Evolutionary conservation across 2,113 vertebrate species (phyloP).

Genomic region (Microcebus murinus): DNA sequence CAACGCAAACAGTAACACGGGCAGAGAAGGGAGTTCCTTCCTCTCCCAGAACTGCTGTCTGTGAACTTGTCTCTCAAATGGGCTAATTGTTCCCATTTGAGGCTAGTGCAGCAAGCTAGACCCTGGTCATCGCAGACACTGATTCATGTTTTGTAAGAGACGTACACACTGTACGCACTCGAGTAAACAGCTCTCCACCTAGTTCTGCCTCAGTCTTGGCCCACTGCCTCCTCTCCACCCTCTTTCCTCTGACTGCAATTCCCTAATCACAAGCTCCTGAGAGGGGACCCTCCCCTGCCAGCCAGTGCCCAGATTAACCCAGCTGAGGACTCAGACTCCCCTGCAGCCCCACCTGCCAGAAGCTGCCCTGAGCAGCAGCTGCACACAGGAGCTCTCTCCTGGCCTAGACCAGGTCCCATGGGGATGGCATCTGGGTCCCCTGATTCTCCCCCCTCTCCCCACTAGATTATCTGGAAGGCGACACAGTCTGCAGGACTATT

Average conservation of each 20-base stretch:
- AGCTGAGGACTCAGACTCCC: neutral
- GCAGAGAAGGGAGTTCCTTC: neutral
- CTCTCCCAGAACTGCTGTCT: neutral
- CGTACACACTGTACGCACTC: neutral
- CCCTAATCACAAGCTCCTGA: neutral
- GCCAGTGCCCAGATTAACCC: neutral
- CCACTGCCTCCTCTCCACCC: neutral
- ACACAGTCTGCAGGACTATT: neutral
- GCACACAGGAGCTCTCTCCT: neutral
- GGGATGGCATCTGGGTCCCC: neutral
- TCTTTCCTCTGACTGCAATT: neutral
- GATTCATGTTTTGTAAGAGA: slow-evolving; percentile 6
- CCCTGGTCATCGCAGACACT: neutral
- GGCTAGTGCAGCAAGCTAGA: neutral
- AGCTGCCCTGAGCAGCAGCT: neutral
- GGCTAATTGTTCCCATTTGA: neutral
- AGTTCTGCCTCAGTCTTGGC: neutral
- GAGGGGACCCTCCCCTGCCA: neutral
- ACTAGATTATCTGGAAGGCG: neutral
- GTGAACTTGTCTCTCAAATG: neutral
- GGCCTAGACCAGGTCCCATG: neutral
- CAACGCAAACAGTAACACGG: neutral
- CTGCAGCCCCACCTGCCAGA: too few species aligned
- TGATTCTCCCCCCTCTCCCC: neutral
- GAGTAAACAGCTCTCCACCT: neutral